Evolutionary conservation across 2,888 invertebrate species (phyloP).

Genomic region (Meiosimyza decipiens): DNA sequence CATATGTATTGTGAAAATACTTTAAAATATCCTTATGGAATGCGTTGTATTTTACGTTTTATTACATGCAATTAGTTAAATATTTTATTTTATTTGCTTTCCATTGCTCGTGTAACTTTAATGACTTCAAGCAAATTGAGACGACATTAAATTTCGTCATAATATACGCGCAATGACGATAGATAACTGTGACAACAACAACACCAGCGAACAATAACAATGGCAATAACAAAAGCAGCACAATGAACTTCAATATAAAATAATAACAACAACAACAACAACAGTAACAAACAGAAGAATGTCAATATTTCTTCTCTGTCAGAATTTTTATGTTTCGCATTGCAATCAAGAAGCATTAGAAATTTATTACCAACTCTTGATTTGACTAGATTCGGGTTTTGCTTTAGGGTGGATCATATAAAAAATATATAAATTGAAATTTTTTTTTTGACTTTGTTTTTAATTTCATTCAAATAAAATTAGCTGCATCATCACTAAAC

Average conservation of each 20-base stretch:
- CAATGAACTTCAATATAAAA: neutral
- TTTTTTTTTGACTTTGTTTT: no score
- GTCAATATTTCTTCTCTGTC: constrained; percentile 34
- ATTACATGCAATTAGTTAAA: neutral
- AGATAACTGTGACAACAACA: constrained; percentile 38
- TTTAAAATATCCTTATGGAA: neutral
- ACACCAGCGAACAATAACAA: neutral
- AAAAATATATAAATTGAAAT: no score
- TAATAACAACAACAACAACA: constrained; percentile 39
- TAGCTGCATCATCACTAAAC: no score
- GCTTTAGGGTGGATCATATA: no score
- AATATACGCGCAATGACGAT: neutral
- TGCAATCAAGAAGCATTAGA: constrained; percentile 19
- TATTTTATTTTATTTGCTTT: neutral
- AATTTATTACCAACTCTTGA: constrained; percentile 17
- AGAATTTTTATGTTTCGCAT: neutral
- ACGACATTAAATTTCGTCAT: constrained; percentile 10
- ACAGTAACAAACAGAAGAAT: constrained; percentile 25
- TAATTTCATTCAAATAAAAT: no score
- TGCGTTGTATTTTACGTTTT: neutral
- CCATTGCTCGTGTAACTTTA: neutral
- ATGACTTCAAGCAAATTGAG: constrained; percentile 6
- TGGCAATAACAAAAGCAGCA: constrained; percentile 43
- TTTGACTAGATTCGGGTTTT: neutral
- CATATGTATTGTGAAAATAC: neutral